phyloP scores from a whole-genome alignment of 2,797 vertebrate genomes.

The Protosalanx chinensis region DNA sequence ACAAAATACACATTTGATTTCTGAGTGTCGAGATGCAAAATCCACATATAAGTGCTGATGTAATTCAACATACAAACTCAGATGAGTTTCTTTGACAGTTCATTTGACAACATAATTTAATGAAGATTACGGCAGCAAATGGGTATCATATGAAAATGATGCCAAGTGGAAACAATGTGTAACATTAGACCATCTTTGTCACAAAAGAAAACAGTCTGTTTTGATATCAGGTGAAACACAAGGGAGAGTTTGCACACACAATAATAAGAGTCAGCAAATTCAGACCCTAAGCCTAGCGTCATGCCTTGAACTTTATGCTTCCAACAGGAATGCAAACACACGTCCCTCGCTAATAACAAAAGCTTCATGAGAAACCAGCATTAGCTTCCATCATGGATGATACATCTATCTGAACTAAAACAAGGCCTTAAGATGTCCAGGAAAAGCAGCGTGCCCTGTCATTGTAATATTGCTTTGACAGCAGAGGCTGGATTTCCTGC shows the following conservation, averaged over 20 bases:
- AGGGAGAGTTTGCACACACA: too few relatives aligned
- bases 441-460: neutral
- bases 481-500: constrained; percentile 59
- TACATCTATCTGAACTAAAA: constrained; percentile 8
- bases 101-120: neutral
- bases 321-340: neutral
- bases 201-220: neutral
- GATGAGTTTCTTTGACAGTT: neutral
- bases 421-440: neutral
- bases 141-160: neutral
- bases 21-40: neutral
- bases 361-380: neutral
- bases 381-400: neutral
- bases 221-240: too few relatives aligned
- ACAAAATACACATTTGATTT: neutral
- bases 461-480: constrained; percentile 52
- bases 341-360: neutral
- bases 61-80: neutral
- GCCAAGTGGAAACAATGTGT: neutral
- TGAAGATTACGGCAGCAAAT: neutral
- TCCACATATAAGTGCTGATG: neutral
- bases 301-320: neutral
- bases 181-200: neutral
- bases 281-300: neutral
- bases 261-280: neutral